Evolutionary conservation across 2,797 vertebrate species (phyloP).

Genomic region (Ceryle rudis): DNA sequence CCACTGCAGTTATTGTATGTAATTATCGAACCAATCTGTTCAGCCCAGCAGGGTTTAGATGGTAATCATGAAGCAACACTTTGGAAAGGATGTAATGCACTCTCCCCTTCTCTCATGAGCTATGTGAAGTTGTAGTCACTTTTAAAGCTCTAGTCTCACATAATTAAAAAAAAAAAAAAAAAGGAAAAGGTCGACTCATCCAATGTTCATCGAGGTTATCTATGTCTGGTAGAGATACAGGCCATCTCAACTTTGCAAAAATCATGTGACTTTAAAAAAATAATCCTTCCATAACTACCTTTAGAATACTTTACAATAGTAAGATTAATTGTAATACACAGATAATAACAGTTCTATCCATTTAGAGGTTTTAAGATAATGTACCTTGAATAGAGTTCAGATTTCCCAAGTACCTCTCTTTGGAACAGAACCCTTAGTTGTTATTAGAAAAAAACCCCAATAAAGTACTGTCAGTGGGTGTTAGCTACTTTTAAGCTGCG

Average conservation of each 20-base stretch:
- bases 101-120: slow-evolving; percentile 73
- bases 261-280: neutral
- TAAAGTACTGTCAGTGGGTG: neutral
- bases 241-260: neutral
- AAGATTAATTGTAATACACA: neutral
- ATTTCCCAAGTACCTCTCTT: neutral
- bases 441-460: neutral
- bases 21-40: slow-evolving; percentile 99
- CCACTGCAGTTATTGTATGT: slow-evolving; percentile 94
- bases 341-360: neutral
- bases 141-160: slow-evolving; percentile 22
- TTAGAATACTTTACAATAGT: neutral
- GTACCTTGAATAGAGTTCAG: neutral
- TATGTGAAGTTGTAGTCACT: slow-evolving; percentile 63
- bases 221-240: neutral
- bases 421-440: neutral
- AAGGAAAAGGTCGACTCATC: neutral
- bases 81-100: slow-evolving; percentile 84
- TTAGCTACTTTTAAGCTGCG: neutral
- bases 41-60: slow-evolving; percentile 92
- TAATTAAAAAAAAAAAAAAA: neutral
- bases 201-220: neutral
- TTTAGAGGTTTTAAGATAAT: neutral
- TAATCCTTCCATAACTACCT: neutral
- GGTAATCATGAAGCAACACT: slow-evolving; percentile 94